These are phyloP conservation scores for Andrena trimmerana DNA, from an alignment of 2,888 invertebrate species.

Conservation along the genomic window DNA sequence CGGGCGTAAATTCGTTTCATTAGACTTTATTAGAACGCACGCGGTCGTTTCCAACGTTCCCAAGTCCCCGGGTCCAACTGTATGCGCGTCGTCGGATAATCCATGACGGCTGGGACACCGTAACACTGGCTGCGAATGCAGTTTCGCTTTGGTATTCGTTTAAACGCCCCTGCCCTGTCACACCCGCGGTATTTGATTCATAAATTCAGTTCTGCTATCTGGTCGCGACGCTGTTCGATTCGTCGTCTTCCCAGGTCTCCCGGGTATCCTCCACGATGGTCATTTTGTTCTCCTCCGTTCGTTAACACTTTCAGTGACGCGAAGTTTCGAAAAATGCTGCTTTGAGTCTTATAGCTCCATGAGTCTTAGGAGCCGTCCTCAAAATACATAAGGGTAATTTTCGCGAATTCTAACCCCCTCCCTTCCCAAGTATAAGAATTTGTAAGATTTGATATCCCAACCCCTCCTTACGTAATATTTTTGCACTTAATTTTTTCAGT, in stretches of 20 bases:
- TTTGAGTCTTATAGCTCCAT: not conserved
- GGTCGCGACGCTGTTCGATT: conserved; percentile 7
- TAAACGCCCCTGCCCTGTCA: conserved; percentile 15
- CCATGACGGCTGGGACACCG: conserved; percentile 53
- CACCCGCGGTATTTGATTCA: conserved; percentile 30
- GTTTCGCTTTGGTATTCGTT: conserved; percentile 50
- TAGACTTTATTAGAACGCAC: conserved; percentile 66
- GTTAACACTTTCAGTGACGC: not conserved
- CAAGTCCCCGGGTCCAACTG: conserved; percentile 34
- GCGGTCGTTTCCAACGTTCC: conserved; percentile 48
- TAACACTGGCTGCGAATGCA: conserved; percentile 20
- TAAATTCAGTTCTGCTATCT: conserved; percentile 42
- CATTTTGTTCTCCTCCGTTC: not conserved
- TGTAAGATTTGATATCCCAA: no score
- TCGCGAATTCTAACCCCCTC: no score
- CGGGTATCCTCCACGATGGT: not conserved
- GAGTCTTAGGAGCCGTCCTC: no score
- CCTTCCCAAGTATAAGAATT: no score
- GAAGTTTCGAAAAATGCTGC: not conserved
- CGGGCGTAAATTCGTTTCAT: conserved; percentile 67
- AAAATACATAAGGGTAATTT: no score
- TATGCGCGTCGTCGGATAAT: conserved; percentile 46
- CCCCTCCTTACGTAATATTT: no score
- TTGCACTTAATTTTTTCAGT: no score
- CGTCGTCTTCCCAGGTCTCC: not conserved